Percentiles rank a stretch among this genome's conserved stretches.
Conservation (phyloP, 1,140 invertebrate species). For the Scylla paramamosain region DNA sequence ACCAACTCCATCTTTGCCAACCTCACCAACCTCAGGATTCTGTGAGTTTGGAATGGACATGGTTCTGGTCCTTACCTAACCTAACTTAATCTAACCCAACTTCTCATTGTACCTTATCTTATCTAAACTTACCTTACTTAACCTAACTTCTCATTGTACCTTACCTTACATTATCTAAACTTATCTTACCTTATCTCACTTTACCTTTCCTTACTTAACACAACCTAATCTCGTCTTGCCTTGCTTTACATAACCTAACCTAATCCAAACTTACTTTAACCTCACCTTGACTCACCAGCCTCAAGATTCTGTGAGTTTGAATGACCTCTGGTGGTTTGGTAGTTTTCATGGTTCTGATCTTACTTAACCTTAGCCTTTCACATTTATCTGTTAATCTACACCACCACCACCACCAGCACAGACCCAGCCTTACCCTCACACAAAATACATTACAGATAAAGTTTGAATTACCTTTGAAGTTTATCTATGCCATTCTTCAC, state of each 20-base stretch:
- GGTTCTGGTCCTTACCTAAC: background rate
- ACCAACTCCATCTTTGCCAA: slow-evolving; percentile 84
- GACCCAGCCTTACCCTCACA: too few relatives aligned
- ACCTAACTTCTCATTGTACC: background rate
- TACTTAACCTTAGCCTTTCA: background rate
- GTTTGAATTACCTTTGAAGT: too few relatives aligned
- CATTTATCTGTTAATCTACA: background rate
- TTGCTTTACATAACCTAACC: too few relatives aligned
- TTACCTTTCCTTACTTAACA: background rate
- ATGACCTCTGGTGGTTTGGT: too few relatives aligned
- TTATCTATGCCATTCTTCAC: too few relatives aligned
- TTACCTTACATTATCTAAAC: too few relatives aligned
- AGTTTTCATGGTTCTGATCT: too few relatives aligned
- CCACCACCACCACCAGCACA: background rate
- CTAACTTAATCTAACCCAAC: too few relatives aligned
- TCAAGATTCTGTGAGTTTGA: background rate
- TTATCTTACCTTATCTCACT: background rate
- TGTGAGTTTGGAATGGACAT: slow-evolving; percentile 79
- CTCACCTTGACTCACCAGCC: slow-evolving; percentile 30
- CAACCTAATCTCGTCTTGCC: too few relatives aligned
- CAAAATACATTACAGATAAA: too few relatives aligned
- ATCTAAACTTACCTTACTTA: background rate
- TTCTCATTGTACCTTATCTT: background rate
- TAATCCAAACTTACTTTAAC: too few relatives aligned
- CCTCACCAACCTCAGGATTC: slow-evolving; percentile 85